Base-by-base conservation (phyloP, 2,888 invertebrate species). In the Eurytoma californica region DNA sequence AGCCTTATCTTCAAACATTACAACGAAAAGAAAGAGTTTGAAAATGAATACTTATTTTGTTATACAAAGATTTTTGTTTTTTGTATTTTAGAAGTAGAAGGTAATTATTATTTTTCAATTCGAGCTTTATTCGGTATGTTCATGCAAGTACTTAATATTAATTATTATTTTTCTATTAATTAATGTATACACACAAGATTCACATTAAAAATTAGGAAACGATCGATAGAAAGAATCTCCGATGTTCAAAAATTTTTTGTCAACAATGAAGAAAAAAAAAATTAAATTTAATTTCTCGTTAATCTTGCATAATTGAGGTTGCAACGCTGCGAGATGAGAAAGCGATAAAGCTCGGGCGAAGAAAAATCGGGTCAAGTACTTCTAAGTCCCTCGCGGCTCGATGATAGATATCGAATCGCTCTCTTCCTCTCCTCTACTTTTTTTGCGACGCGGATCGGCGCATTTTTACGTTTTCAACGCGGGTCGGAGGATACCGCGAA, bases 291-390 rank as follows among this genome's bases (percentile, higher is more conserved):
- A 49, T 60, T 72, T 28, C 53, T 57, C 16, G 13, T 14, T 57
- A 72, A 39, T 61, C 49, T 68, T 60, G 66, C 30, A 67, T 58
- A 66, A 79, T 79, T 61, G 67, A 80, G 61, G 63, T 61, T 13
- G 60, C 72, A 12, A 53, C 14, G 28, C 18, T 9, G 61, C 39
- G 57, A 49, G 77, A 77, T 57, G 30, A 70, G 28, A 66, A 53
- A 39, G 39, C 55, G 72, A 80, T 80, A 65, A 74, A 77, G 61
- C 63, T 47, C 14, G 47, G 30, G 55, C 28, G 57, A 55, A 1
- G 16, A 30, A 65, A 58, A 79, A 76, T 60, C 72, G 66, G 81
- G 73, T 79, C 81, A 79, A 79, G 73, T 63, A 61, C 72, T 77
- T 73, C 18, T 70, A 66, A 58, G 69, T 65, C 63, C 14, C 7